Base-by-base conservation (phyloP, 2,113 vertebrate species). In the Phyllostomus discolor region DNA sequence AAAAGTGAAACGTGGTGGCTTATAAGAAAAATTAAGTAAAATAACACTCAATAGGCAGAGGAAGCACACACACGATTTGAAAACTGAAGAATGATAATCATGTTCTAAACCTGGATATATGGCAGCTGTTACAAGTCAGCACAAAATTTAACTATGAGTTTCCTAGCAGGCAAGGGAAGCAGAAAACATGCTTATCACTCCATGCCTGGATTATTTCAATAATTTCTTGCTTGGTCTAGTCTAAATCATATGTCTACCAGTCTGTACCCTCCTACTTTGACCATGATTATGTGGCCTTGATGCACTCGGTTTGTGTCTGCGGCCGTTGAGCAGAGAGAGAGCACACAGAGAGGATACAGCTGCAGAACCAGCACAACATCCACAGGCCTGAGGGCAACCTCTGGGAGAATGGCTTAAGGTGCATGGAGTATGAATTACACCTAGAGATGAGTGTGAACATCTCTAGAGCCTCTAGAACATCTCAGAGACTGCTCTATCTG, bases 261-360 rank as follows among this genome's bases (percentile, higher is more conserved):
- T 73, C 95, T 1, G 69, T 78, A 81, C 81, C 91, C 15, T 26
- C 20, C 26, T 73, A 62, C 64, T 73, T 81, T 19, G 11, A 83
- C 2, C 20, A 7, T 0, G 14, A 79, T 0, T 7, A 81, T 0
- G 16, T 82, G 38, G 72, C 50, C 46, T 12, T 78, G 72, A 26
- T 14, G 41, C 11, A 50, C 7, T 48, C 94, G 14, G 2, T 15
- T 2, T 1, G 0, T 2, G 87, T 73, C 73, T 35, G 16, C 4
- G 0, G 4, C 46, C 0, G 10, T 86, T 90, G 0, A 19, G 35
- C 0, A 0, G n/a, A 59, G 20, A 26, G 1, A 1, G 10, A 7
- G 10, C 28, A 5, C 0, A 54, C 57, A 0, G 19, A 95, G 66
- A 66, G 5, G 41, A 20, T 91, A n/a, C 1, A 8, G 11, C 43